A percentile compares a stretch with the other conserved stretches of the same genome.
Conservation (phyloP, 2,888 invertebrate genomes). For the Agonopterix heracliana region DNA sequence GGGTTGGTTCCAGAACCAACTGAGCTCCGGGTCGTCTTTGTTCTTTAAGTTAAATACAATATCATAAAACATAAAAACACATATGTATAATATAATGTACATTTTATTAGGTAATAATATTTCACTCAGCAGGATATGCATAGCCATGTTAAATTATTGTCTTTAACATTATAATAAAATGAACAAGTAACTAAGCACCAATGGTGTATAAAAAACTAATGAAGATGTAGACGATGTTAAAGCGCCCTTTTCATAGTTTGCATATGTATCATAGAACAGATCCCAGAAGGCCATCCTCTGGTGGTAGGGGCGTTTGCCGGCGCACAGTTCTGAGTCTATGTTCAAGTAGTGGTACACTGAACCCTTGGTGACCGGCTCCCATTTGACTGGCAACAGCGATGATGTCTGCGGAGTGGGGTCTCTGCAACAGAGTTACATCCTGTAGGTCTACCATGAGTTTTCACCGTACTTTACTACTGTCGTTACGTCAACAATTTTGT, state of each 20-base stretch:
- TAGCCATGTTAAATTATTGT: too few species aligned
- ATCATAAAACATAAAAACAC: too few species aligned
- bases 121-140: too few species aligned
- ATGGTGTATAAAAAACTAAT: not conserved
- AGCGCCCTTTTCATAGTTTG: not conserved
- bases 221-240: not conserved
- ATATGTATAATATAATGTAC: too few species aligned
- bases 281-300: conserved; percentile 16
- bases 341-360: conserved; percentile 9
- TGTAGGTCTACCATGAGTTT: too few species aligned
- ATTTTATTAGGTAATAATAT: too few species aligned
- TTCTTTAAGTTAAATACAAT: too few species aligned
- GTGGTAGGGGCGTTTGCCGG: conserved; percentile 10
- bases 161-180: not conserved
- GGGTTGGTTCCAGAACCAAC: too few species aligned
- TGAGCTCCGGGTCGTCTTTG: too few species aligned
- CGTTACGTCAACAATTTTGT: too few species aligned
- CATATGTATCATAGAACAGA: conserved; percentile 8
- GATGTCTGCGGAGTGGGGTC: conserved; percentile 23
- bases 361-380: conserved; percentile 13
- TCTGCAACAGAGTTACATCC: conserved; percentile 7
- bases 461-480: too few species aligned
- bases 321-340: conserved; percentile 9
- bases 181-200: not conserved
- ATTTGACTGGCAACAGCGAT: conserved; percentile 20